Evolutionary conservation across 1,140 invertebrate genomes (phyloP), one percentile per base, ranked within the genome.

Genomic region (Meloidogyne hapla): DNA sequence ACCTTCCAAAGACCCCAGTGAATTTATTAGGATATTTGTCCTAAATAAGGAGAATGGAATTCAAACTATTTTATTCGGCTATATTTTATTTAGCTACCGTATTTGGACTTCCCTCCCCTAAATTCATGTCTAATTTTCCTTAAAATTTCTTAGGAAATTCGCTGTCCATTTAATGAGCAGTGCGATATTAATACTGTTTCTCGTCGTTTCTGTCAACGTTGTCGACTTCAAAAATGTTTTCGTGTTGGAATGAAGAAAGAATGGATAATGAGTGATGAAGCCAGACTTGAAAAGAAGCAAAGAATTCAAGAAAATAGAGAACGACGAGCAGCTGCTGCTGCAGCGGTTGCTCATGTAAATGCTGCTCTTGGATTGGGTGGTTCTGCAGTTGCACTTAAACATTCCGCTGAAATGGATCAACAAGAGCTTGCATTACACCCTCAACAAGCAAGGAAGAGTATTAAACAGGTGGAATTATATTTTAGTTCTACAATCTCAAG

Each of bases 191-290:
- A 61, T 38, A 64, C 66, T 1, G 92, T 97, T 0, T 98, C 95
- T 0, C 88, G 96, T 67, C 90, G 95, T 62, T 98, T 98, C 87
- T 98, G 96, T 89, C 95, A 98, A 86, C 93, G 94, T 89, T 98
- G 95, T 88, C 91, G 95, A 0, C 88, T 98, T 65, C 92, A 94
- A 85, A 98, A 98, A 86, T 98, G 94, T 87, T 92, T 97, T 81
- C 23, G 84, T 69, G 89, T 96, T 75, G 95, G 95, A 1, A 98
- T 98, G 84, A 84, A 84, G 61, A 87, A 86, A 65, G 85, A 98
- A 84, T 95, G 94, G 87, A 98, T 98, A 15, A 94, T 98, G 92
- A 94, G 94, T 0, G 95, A 97, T 69, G 93, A 96, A 83, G 94
- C 97, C 80, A 95, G 96, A 87, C 91, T 92, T 12, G 90, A 93